Evolutionary conservation across 1,140 invertebrate species (phyloP), one percentile per base, ranked within the genome.

Genomic region (Coelopa frigida): DNA sequence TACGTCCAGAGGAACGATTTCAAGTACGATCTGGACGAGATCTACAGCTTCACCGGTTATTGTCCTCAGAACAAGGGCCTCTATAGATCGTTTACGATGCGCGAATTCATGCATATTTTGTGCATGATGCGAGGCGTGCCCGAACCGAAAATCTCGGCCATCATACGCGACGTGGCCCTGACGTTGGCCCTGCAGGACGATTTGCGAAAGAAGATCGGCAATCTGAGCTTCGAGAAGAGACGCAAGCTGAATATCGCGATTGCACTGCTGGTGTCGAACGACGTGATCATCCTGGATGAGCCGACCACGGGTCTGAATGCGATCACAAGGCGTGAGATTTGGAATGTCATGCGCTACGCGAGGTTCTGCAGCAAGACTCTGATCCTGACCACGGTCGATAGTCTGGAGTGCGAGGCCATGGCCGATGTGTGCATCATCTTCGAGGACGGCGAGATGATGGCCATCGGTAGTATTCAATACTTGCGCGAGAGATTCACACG

Each of bases 381-480:
- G 51, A 72, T 98, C 6, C 78, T 98, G 12, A 91, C 91, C 3
- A 96, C 93, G 7, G 93, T 95, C 69, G 94, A 91, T 70, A 94
- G 97, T 87, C 89, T 96, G 65, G 94, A 98, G 73, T 93, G 93
- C 20, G 93, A 98, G 70, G 77, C 87, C 21, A 73, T 98, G 1
- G 92, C 91, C 2, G 92, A 97, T 68, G 76, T 88, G 48, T 89
- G 96, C 46, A 85, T 90, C 8, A 91, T 96, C 20, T 86, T 96
- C 78, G 80, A 88, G 36, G 74, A 83, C 27, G 91, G 90, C 3
- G 73, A 78, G 48, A 72, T 94, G 18, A 78, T 82, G 55, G 93
- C 89, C 56, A 81, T 78, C 63, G 86, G 85, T 12, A 62, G 56
- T 24, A 40, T 54, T 17, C 59, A 62, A n/a, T 57, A 65, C 35